Percentiles rank a stretch among this genome's conserved stretches.
phyloP scores from a whole-genome alignment of 1,140 invertebrate species.

The Uloborus diversus region DNA sequence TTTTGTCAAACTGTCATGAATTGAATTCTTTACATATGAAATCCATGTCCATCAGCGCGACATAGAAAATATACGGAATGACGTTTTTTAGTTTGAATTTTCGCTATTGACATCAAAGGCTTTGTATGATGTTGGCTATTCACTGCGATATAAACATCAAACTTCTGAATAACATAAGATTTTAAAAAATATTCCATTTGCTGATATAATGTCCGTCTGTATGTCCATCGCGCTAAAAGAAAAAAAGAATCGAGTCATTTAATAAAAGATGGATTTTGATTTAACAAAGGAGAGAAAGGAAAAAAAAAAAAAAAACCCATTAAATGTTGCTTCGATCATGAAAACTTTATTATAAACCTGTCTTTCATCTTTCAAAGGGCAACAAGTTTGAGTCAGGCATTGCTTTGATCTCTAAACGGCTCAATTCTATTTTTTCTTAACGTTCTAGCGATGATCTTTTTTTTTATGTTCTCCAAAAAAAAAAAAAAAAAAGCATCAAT shows the following conservation, averaged over 20 bases:
- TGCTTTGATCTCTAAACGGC: conserved; percentile 17
- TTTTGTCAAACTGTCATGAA: not conserved
- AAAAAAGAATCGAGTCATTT: conserved; percentile 5
- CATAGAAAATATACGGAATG: not conserved
- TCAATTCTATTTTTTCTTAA: not conserved
- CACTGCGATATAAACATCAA: not conserved
- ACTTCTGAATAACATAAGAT: not conserved
- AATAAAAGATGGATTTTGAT: conserved; percentile 10
- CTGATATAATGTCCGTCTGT: conserved; percentile 24
- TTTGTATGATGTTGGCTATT: not conserved
- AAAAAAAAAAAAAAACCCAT: not conserved
- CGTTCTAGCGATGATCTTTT: conserved; percentile 11
- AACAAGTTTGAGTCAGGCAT: conserved; percentile 27
- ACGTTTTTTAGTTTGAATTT: no score
- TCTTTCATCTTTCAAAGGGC: conserved; percentile 24
- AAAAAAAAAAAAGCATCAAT: conserved; percentile 15
- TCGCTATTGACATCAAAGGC: not conserved
- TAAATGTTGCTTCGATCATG: not conserved
- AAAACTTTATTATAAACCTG: conserved; percentile 38
- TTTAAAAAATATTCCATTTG: not conserved
- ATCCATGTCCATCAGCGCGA: not conserved
- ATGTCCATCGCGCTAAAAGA: not conserved
- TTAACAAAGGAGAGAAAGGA: not conserved
- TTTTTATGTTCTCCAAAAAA: conserved; percentile 13
- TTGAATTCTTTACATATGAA: not conserved